Conservation (phyloP, 2,888 invertebrate genomes). For the Brenthis daphne region DNA sequence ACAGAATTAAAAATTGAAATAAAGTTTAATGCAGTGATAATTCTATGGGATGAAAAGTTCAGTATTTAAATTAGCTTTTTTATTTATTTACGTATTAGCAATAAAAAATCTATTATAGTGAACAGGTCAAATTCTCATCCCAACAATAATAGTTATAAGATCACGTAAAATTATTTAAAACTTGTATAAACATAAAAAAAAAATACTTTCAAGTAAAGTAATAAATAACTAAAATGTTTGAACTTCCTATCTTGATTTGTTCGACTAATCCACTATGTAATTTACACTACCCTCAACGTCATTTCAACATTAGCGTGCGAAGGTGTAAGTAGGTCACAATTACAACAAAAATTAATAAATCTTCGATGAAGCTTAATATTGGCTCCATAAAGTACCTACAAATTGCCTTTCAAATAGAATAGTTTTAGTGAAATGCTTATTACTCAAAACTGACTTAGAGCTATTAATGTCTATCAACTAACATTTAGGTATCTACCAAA, state of each 20-base stretch:
- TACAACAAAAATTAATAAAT: conserved; percentile 26
- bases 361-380: conserved; percentile 19
- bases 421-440: conserved; percentile 1
- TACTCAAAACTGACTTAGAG: background rate
- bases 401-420: conserved; percentile 4
- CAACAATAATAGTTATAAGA: no score
- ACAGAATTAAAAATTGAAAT: no score
- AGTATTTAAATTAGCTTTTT: no score
- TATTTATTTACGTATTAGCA: no score
- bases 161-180: no score
- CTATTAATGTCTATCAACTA: background rate
- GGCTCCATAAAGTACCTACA: conserved; percentile 1
- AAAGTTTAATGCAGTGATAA: no score
- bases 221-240: background rate
- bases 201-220: background rate
- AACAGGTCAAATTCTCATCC: no score
- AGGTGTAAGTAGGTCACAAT: conserved; percentile 24
- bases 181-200: no score
- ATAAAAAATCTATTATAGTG: no score
- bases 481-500: background rate
- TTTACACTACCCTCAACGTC: conserved; percentile 5
- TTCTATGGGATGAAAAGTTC: no score
- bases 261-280: conserved; percentile 9
- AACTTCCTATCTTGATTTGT: conserved; percentile 13
- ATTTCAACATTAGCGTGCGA: conserved; percentile 19